phyloP scores from a whole-genome alignment of 64 coral and sea anemone genomes.

The Montipora cactus region DNA sequence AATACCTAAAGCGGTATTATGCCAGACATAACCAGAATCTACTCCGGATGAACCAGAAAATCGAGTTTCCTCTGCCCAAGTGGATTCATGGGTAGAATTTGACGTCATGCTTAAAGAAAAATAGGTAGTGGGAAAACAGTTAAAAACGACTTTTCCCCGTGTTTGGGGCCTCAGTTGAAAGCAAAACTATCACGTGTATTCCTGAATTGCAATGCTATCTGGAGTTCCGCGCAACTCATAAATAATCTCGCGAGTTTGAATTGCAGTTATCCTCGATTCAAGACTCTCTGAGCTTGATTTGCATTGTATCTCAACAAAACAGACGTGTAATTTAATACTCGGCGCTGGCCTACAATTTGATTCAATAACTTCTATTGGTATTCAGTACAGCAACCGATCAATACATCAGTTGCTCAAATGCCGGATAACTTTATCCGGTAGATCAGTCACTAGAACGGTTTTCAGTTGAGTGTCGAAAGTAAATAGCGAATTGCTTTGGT shows the following conservation, averaged over 20 bases:
- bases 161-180: too few relatives aligned
- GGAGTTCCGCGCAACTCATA: background rate
- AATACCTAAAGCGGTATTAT: constrained; percentile 80
- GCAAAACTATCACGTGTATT: background rate
- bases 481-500: too few relatives aligned
- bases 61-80: constrained; percentile 73
- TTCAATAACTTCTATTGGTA: too few relatives aligned
- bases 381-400: too few relatives aligned
- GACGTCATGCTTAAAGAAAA: background rate
- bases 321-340: too few relatives aligned
- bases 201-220: background rate
- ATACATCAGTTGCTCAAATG: too few relatives aligned
- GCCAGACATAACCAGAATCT: constrained; percentile 83
- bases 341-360: too few relatives aligned
- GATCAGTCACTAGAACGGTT: too few relatives aligned
- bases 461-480: too few relatives aligned
- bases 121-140: background rate
- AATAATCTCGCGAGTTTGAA: background rate
- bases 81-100: constrained; percentile 57
- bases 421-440: too few relatives aligned
- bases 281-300: too few relatives aligned
- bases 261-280: background rate
- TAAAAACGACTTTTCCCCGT: background rate
- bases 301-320: too few relatives aligned
- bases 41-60: constrained; percentile 85